Evolutionary conservation across 2,888 invertebrate genomes (phyloP), one percentile per base, ranked within the genome.

Genomic region (Syritta pipiens): DNA sequence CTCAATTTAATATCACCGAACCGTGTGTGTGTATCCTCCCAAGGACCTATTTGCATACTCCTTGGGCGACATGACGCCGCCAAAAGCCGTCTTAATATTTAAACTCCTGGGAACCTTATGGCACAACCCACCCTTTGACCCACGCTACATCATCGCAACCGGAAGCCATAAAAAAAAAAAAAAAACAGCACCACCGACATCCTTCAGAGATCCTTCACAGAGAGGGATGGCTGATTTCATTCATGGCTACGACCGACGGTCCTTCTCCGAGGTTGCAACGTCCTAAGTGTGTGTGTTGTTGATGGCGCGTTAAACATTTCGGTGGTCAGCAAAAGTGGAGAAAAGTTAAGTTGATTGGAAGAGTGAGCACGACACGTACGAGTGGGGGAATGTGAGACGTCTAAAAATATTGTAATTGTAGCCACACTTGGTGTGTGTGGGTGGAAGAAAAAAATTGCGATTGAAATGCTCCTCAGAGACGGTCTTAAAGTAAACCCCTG

Each of bases 21-120:
- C 37, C 19, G 37, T 37, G n/a, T 17, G 37, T 37, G 7, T 37
- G 17, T 37, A 37, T 37, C 17, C 6, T 17, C 1, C 17, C 5
- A 37, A 30, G 30, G 48, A 30, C 57, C 30, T 49, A 49, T 68
- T 68, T 68, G 68, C 57, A 68, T 46, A 48, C 40, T 30, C 37
- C 17, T 48, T 5, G 22, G 35, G 19, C 14, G 5, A 40, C 28
- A n/a, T n/a, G 49, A 35, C 12, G 22, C n/a, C n/a, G 24, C 9
- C 22, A 9, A 26, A 26, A 48, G 62, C 28, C 62, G 62, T 12
- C 49, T 63, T 51, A 51, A 51, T 51, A 63, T 63, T 51, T 51
- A 49, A 63, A 42, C 51, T 63, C 51, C 2, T 1, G 37, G 37
- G 10, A 37, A 62, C 40, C 51, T 28, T 30, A 63, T 63, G 63